Percentiles rank a stretch among this genome's conserved stretches.
phyloP scores from a whole-genome alignment of 2,888 invertebrate genomes.

The Scaeva pyrastri region DNA sequence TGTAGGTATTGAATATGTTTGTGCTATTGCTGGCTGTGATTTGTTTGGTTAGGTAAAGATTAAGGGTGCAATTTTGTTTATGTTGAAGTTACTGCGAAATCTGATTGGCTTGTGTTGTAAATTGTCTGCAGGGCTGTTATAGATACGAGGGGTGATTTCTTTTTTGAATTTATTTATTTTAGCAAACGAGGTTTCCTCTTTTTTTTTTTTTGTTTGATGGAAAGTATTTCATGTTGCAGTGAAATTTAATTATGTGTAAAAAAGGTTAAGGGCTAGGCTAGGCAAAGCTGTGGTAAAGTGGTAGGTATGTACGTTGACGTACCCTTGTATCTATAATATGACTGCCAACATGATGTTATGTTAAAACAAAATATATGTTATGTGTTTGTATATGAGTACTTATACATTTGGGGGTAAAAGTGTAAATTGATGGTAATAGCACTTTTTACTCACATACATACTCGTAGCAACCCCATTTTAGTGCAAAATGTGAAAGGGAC shows the following conservation, averaged over 20 bases:
- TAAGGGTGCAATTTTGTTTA: slow-evolving; percentile 48
- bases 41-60: slow-evolving; percentile 39
- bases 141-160: slow-evolving; percentile 7
- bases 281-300: not conserved
- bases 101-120: slow-evolving; percentile 59
- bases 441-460: not conserved
- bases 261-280: slow-evolving; percentile 1
- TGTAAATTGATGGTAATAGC: not conserved
- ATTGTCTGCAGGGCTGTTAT: not conserved
- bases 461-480: not conserved
- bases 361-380: slow-evolving; percentile 7
- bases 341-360: slow-evolving; percentile 17
- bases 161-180: slow-evolving; percentile 1
- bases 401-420: not conserved
- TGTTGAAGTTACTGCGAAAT: slow-evolving; percentile 37
- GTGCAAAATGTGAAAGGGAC: not conserved
- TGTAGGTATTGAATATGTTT: slow-evolving; percentile 5
- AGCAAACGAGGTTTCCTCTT: not conserved
- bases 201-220: not conserved
- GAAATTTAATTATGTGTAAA: slow-evolving; percentile 34
- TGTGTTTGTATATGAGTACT: not conserved
- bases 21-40: slow-evolving; percentile 48
- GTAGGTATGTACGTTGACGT: too few species aligned
- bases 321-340: not conserved
- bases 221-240: slow-evolving; percentile 10